These are phyloP conservation scores for Pogonophryne albipinna DNA, from an alignment of 2,797 vertebrate species.

Conservation along the genomic window DNA sequence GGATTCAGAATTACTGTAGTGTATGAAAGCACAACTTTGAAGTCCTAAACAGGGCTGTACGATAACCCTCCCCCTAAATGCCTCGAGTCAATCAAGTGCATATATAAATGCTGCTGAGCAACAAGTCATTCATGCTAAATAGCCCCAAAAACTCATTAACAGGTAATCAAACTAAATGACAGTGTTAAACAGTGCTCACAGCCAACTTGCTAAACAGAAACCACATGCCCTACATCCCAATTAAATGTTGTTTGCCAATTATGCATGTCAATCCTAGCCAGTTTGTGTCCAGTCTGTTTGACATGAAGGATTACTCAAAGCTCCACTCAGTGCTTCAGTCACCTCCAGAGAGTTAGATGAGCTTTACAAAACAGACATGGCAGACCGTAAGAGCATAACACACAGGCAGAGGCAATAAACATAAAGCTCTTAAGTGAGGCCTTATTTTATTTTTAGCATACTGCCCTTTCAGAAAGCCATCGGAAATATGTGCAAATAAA, in stretches of 20 bases:
- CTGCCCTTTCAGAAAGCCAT: neutral
- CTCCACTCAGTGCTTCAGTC: slow-evolving; percentile 1
- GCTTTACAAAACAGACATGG: slow-evolving; percentile 6
- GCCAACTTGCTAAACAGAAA: slow-evolving; percentile 32
- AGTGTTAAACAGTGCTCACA: slow-evolving; percentile 17
- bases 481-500: neutral
- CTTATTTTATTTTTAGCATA: neutral
- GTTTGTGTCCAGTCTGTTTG: neutral
- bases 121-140: slow-evolving; percentile 12
- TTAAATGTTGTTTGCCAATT: slow-evolving; percentile 37
- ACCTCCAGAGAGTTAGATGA: slow-evolving; percentile 7
- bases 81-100: neutral
- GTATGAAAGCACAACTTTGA: neutral
- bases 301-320: slow-evolving; percentile 25
- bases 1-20: neutral
- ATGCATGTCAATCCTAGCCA: slow-evolving; percentile 49
- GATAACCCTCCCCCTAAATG: neutral
- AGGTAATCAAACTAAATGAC: slow-evolving; percentile 34
- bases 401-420: neutral
- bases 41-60: neutral
- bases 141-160: neutral
- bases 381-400: neutral
- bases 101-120: neutral
- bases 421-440: neutral
- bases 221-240: slow-evolving; percentile 20